phyloP scores from a whole-genome alignment of 2,797 vertebrate genomes.

The Columba guinea region DNA sequence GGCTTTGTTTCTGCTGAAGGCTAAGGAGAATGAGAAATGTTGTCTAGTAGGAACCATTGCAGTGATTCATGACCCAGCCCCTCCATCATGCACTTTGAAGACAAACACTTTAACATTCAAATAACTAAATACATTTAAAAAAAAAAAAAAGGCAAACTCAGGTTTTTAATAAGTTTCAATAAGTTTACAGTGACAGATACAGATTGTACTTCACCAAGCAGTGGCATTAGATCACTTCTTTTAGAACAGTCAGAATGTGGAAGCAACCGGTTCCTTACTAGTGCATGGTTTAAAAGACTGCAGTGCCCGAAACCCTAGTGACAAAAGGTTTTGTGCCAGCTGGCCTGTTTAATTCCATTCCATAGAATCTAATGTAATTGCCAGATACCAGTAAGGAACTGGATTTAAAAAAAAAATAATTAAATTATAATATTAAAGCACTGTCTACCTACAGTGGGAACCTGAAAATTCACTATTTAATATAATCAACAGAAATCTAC shows the following conservation, averaged over 20 bases:
- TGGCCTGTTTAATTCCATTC: neutral
- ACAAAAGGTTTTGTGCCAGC: neutral
- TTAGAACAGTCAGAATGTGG: neutral
- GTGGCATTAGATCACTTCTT: neutral
- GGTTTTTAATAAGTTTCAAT: neutral
- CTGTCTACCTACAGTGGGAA: neutral
- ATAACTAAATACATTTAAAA: neutral
- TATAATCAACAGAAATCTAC: neutral
- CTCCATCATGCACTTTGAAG: rapidly evolving
- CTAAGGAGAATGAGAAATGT: neutral
- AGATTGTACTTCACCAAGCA: neutral
- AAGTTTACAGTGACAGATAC: neutral
- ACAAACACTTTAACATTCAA: neutral
- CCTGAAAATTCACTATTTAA: neutral
- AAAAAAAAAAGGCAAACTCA: neutral
- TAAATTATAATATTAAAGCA: neutral
- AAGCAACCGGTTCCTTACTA: neutral
- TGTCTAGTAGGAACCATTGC: neutral
- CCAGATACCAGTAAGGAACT: neutral
- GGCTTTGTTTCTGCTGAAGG: neutral
- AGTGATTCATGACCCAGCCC: neutral
- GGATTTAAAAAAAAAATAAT: neutral
- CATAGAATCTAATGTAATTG: neutral
- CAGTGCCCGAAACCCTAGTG: neutral
- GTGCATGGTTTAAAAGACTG: neutral